A percentile compares a stretch with the other conserved stretches of the same genome.
These are phyloP conservation scores for Chauna torquata DNA, from an alignment of 2,113 vertebrate species.

Conservation along the genomic window DNA sequence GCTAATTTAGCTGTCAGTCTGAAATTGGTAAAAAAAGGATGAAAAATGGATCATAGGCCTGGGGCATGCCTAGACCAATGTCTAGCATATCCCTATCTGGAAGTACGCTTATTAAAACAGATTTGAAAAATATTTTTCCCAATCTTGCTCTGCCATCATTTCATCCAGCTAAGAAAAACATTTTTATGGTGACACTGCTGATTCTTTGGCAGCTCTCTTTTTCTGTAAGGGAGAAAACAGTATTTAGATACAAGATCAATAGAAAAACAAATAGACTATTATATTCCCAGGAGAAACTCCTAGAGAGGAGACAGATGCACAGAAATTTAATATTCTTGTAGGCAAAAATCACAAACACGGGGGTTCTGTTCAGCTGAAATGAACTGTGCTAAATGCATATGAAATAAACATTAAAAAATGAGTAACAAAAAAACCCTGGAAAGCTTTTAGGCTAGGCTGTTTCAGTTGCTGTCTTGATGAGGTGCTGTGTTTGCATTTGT, in stretches of 20 bases:
- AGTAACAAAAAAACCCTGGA: neutral
- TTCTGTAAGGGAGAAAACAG: constrained; percentile 43
- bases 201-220: constrained; percentile 59
- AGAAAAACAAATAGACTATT: constrained; percentile 63
- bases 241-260: constrained; percentile 65
- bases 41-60: constrained; percentile 72
- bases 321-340: constrained; percentile 64
- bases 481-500: constrained; percentile 40
- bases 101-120: constrained; percentile 65
- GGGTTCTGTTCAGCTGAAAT: constrained; percentile 46
- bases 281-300: constrained; percentile 52
- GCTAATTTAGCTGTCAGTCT: constrained; percentile 78
- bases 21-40: constrained; percentile 67
- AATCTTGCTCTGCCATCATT: constrained; percentile 50
- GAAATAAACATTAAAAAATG: constrained; percentile 31
- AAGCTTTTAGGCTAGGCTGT: neutral
- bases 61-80: constrained; percentile 56
- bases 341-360: constrained; percentile 50
- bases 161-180: constrained; percentile 46
- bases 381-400: constrained; percentile 38
- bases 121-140: constrained; percentile 55
- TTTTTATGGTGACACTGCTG: constrained; percentile 58
- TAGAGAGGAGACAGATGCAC: constrained; percentile 39
- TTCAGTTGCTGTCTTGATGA: neutral
- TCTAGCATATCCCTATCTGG: constrained; percentile 45